Conservation (phyloP, 2,113 vertebrate genomes). For the Coptodon rendalli region DNA sequence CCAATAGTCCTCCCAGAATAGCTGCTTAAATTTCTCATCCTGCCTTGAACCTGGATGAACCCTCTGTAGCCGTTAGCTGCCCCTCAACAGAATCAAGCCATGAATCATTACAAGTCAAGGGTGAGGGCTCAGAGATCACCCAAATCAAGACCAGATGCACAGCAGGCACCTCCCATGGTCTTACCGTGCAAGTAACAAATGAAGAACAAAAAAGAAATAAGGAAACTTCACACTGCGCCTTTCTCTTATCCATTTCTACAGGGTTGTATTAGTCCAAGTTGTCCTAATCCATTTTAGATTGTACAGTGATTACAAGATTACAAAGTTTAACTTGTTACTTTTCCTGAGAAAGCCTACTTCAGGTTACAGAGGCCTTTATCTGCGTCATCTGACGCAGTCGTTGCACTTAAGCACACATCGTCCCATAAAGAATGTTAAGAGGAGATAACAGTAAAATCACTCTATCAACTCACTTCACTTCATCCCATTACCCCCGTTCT, state of each 20-base stretch:
- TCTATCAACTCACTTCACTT: slow-evolving; percentile 27
- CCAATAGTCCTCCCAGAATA: slow-evolving; percentile 32
- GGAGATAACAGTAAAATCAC: slow-evolving; percentile 28
- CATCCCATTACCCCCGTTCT: not conserved
- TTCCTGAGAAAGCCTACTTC: not conserved
- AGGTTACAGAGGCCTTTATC: not conserved
- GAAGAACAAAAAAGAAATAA: not conserved
- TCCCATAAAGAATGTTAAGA: not conserved
- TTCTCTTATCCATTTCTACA: not conserved
- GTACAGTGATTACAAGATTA: not conserved
- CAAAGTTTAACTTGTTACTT: not conserved
- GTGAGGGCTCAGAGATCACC: slow-evolving; percentile 48
- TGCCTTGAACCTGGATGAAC: slow-evolving; percentile 66
- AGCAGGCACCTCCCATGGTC: slow-evolving; percentile 27
- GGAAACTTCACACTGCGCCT: not conserved
- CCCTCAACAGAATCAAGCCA: slow-evolving; percentile 51
- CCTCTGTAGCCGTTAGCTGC: slow-evolving; percentile 48
- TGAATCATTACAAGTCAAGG: slow-evolving; percentile 62
- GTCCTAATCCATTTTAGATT: not conserved
- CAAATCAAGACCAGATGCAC: slow-evolving; percentile 64
- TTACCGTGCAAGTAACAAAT: slow-evolving; percentile 14
- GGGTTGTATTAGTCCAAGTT: not conserved
- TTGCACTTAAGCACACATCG: not conserved
- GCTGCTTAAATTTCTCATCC: slow-evolving; percentile 32
- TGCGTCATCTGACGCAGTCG: slow-evolving; percentile 8